Conservation (phyloP, 2,888 invertebrate species). For the Drosophila gaucha region DNA sequence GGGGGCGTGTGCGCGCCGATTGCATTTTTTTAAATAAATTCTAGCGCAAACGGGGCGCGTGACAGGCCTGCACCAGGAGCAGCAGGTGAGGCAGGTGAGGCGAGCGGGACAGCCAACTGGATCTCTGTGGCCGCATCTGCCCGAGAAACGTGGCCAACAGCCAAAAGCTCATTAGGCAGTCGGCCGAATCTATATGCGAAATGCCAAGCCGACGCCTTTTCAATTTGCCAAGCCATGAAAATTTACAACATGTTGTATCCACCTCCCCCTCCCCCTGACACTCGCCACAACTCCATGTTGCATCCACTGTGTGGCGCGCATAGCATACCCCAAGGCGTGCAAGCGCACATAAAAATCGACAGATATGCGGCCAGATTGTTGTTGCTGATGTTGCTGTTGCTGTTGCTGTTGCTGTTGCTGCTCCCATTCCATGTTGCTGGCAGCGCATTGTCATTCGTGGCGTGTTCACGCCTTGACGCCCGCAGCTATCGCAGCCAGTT, state of each 20-base stretch:
- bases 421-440: constrained; percentile 36
- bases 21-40: constrained; percentile 80
- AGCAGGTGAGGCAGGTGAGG: no score
- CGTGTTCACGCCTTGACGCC: constrained; percentile 81
- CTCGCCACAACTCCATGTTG: not conserved
- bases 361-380: constrained; percentile 65
- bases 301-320: constrained; percentile 29
- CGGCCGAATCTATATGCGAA: constrained; percentile 67
- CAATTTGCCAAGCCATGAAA: constrained; percentile 76
- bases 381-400: constrained; percentile 34
- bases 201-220: constrained; percentile 75
- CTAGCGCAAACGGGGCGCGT: constrained; percentile 79
- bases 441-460: constrained; percentile 74
- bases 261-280: constrained; percentile 12
- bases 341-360: constrained; percentile 83
- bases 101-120: constrained; percentile 2
- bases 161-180: constrained; percentile 72
- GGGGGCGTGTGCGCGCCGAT: constrained; percentile 74
- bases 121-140: constrained; percentile 5
- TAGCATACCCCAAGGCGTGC: constrained; percentile 81
- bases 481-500: constrained; percentile 56
- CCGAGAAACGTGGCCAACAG: constrained; percentile 23
- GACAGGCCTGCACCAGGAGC: constrained; percentile 50
- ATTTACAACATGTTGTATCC: constrained; percentile 60
- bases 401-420: constrained; percentile 24